A percentile compares a stretch with the other conserved stretches of the same genome.
These are phyloP conservation scores for Tortrix viridana DNA, from an alignment of 2,888 invertebrate genomes.

Conservation along the genomic window DNA sequence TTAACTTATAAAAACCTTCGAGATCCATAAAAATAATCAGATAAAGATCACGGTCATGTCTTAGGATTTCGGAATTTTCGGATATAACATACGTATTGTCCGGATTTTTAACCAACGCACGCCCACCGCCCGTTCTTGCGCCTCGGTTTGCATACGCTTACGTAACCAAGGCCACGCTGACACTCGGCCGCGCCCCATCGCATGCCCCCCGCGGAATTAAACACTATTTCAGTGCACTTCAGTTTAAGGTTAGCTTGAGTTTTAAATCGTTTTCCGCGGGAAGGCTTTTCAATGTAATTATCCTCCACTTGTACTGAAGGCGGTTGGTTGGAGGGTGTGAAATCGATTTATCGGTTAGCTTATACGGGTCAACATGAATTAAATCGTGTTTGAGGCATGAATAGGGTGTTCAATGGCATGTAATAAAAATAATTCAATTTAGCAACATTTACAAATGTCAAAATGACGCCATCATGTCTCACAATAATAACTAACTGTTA, in stretches of 20 bases:
- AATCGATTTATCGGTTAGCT: no score
- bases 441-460: no score
- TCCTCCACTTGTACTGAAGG: neutral
- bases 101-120: conserved; percentile 18
- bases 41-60: neutral
- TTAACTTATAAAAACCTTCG: no score
- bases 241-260: conserved; percentile 36
- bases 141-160: conserved; percentile 65
- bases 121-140: conserved; percentile 58
- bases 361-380: no score
- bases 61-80: neutral
- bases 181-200: conserved; percentile 67
- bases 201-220: conserved; percentile 64
- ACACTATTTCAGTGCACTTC: conserved; percentile 59
- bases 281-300: conserved; percentile 8
- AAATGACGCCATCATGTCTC: no score
- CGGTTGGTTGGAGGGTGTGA: no score
- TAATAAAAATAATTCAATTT: no score
- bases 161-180: conserved; percentile 70
- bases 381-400: no score
- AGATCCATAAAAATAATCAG: neutral
- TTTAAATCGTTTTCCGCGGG: conserved; percentile 7
- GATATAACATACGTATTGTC: neutral
- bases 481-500: no score
- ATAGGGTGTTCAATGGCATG: no score